Evolutionary conservation across 1,140 invertebrate species (phyloP), one percentile per base, ranked within the genome.

Genomic region (Agraylea sexmaculata): DNA sequence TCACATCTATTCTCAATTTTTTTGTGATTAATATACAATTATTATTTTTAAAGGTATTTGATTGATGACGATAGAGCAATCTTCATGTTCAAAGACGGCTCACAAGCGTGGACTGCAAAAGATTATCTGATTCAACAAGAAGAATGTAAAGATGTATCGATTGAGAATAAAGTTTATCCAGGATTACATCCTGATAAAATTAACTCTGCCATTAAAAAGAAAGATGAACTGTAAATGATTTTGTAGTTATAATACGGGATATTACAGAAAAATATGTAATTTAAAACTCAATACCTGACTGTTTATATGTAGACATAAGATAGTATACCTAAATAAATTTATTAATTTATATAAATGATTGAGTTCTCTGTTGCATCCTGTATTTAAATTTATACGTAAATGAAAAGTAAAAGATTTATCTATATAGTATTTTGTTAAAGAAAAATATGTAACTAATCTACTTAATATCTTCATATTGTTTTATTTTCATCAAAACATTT

Each of bases 61-160:
- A 82, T 98, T 21, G 87, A 91, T 59, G 77, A 84, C 54, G 79
- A 89, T 57, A 64, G 92, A 58, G 87, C 88, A 0, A 89, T 99
- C 56, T 97, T 96, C 53, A 78, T 97, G 68, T 92, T 96, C 53
- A 87, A 88, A 58, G 93, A 99, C 68, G 94, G 93, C 2, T 73
- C 89, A 2, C 85, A 91, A 64, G 90, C 92, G 2, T 91, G 93
- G 78, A 83, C 87, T 43, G 90, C 92, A 0, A 97, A 97, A 64
- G 84, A 95, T 52, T 98, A 77, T 62, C 66, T 99, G 6, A 57
- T 95, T 18, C 72, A 88, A 51, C 93, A 98, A 66, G 67, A 76
- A 44, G 67, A 70, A 45, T 69, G 75, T 47, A 74, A 77, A 51
- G 70, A 74, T 45, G 70, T 78, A 0, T 70, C 74, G 21, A 68